Conservation (phyloP, 2,113 vertebrate species). For the Hippocampus mohnikei region DNA sequence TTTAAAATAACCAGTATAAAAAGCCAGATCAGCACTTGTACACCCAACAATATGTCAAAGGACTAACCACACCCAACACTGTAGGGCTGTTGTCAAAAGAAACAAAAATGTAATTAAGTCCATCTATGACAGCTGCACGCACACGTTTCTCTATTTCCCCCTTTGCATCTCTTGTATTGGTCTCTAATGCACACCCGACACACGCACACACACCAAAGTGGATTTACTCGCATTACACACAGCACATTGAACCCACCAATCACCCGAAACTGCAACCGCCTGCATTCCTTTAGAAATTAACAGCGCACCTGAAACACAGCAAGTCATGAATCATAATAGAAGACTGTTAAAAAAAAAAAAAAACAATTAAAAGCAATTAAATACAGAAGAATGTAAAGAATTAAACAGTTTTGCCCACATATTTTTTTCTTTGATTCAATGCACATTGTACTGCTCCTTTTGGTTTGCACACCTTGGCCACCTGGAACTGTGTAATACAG, state of each 20-base stretch:
- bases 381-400: too few relatives aligned
- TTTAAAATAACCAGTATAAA: neutral
- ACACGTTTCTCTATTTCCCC: neutral
- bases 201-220: constrained; percentile 56
- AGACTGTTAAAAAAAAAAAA: constrained; percentile 16
- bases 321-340: constrained; percentile 46
- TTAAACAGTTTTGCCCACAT: too few relatives aligned
- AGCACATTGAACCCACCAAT: constrained; percentile 67
- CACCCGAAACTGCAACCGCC: constrained; percentile 59
- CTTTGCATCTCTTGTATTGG: constrained; percentile 28
- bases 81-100: constrained; percentile 68
- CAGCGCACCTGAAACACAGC: constrained; percentile 43
- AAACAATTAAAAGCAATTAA: too few relatives aligned
- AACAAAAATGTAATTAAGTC: constrained; percentile 78
- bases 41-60: constrained; percentile 45
- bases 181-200: constrained; percentile 58
- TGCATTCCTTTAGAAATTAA: constrained; percentile 60
- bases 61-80: constrained; percentile 50
- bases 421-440: too few relatives aligned
- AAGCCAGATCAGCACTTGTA: constrained; percentile 33
- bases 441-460: too few relatives aligned
- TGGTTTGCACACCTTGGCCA: too few relatives aligned
- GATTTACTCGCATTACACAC: constrained; percentile 64
- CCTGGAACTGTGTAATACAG: too few relatives aligned
- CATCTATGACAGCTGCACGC: constrained; percentile 74